These are phyloP conservation scores for Papilio elwesi DNA, from an alignment of 2,888 invertebrate genomes.

Conservation along the genomic window DNA sequence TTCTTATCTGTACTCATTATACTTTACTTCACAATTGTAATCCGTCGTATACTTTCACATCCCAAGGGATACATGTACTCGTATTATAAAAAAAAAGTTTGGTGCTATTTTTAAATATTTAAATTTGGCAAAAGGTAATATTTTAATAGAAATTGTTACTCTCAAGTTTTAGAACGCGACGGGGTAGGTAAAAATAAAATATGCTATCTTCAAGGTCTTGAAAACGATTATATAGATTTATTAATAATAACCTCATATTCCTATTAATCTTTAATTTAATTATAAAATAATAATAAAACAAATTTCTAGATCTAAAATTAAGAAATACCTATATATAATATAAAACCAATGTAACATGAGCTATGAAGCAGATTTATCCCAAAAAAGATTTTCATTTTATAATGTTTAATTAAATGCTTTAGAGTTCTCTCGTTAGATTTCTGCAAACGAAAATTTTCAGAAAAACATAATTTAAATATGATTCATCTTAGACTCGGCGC, in stretches of 20 bases:
- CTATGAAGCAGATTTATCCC: background rate
- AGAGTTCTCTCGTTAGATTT: background rate
- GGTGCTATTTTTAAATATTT: background rate
- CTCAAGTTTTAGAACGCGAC: no score
- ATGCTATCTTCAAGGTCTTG: no score
- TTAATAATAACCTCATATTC: no score
- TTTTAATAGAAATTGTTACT: no score
- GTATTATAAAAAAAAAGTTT: background rate
- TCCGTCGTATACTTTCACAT: background rate
- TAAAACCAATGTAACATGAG: background rate
- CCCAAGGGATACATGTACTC: background rate
- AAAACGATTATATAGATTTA: no score
- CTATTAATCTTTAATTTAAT: no score
- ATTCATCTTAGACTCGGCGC: slow-evolving; percentile 14
- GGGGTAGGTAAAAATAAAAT: no score
- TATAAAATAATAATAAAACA: background rate
- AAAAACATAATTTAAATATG: slow-evolving; percentile 28
- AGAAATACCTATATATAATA: background rate
- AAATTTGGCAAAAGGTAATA: no score
- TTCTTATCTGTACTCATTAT: slow-evolving; percentile 23
- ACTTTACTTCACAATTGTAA: slow-evolving; percentile 2
- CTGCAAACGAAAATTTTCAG: background rate
- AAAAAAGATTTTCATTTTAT: background rate
- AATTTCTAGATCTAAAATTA: background rate
- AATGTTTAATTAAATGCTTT: background rate